Base-by-base conservation (phyloP, 1,140 invertebrate genomes). In the Diprion similis region DNA sequence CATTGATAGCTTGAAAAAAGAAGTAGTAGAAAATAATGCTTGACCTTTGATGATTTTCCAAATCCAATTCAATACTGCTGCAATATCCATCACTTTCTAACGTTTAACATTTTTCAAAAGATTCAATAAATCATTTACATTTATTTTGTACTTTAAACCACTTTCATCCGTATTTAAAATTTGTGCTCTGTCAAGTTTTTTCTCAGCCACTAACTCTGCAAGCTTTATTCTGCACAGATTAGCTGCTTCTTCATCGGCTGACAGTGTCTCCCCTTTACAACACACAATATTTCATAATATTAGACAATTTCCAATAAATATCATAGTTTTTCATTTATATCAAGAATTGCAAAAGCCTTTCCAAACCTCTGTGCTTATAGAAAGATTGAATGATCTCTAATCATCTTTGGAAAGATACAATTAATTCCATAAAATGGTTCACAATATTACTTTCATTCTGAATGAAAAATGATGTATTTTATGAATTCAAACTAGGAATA, bases 121-220 rank as follows among this genome's bases (percentile, higher is more conserved):
- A 59, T 59, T 8, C 1, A 59, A 8, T 59, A 59, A 59, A 59
- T 59, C 51, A 59, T 59, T 59, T 59, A 59, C 51, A 59, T n/a
- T 11, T 4, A 11, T 59, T 51, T 65, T 73, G 18, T 73, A 70
- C 46, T 51, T 66, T 10, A 73, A 46, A 15, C 71, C 46, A 65
- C 67, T 73, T 47, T 69, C 72, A 18, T 73, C 68, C 45, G 59
- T 68, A 70, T 73, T 70, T 66, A 73, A 73, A 45, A 73, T 51
- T 69, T 73, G 72, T 7, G 67, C 46, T 45, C 48, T 73, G 15
- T 59, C 48, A 19, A 73, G 67, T 73, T 68, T 59, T 73, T 73
- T 73, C 65, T n/a, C 67, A 69, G 66, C 67, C 6, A 70, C 19
- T 11, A 73, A 37, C 48, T 73, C 67, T 18, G 66, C 18, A 70